phyloP scores from a whole-genome alignment of 2,113 vertebrate species.

The Blennius ocellaris region DNA sequence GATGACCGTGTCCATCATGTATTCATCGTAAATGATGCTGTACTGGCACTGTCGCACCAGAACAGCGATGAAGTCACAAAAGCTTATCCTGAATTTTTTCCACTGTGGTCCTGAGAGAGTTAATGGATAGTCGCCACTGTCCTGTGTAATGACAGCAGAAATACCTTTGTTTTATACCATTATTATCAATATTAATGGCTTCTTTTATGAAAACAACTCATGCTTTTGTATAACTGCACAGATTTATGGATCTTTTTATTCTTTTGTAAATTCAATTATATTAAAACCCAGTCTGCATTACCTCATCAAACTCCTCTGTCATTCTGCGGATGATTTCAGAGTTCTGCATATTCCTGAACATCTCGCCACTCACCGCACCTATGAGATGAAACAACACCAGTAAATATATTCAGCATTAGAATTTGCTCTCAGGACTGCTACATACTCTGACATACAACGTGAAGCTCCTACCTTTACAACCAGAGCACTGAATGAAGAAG shows the following conservation, averaged over 20 bases:
- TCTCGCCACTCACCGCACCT: slow-evolving; percentile 98
- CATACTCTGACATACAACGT: background rate
- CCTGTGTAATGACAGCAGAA: slow-evolving; percentile 81
- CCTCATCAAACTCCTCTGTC: slow-evolving; percentile 99
- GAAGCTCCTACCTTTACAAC: slow-evolving; percentile 93
- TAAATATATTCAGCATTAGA: background rate
- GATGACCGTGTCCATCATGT: slow-evolving; percentile 99
- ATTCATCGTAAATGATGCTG: slow-evolving; percentile 99
- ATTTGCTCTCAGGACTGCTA: background rate
- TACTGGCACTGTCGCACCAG: slow-evolving; percentile 98
- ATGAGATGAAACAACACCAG: slow-evolving; percentile 34
- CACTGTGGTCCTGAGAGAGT: slow-evolving; percentile 98
- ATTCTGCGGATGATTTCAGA: slow-evolving; percentile 99
- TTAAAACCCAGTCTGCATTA: slow-evolving; percentile 64
- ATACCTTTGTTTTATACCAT: background rate
- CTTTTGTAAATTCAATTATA: background rate
- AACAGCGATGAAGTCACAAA: slow-evolving; percentile 98
- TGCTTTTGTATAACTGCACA: background rate
- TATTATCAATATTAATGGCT: background rate
- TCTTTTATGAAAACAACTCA: background rate
- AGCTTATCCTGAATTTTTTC: slow-evolving; percentile 99
- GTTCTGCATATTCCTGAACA: slow-evolving; percentile 99
- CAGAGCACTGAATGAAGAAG: slow-evolving; percentile 99
- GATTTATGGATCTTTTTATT: background rate
- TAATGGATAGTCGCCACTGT: slow-evolving; percentile 98